phyloP scores from a whole-genome alignment of 2,888 invertebrate species.

The Pollenia amentaria region DNA sequence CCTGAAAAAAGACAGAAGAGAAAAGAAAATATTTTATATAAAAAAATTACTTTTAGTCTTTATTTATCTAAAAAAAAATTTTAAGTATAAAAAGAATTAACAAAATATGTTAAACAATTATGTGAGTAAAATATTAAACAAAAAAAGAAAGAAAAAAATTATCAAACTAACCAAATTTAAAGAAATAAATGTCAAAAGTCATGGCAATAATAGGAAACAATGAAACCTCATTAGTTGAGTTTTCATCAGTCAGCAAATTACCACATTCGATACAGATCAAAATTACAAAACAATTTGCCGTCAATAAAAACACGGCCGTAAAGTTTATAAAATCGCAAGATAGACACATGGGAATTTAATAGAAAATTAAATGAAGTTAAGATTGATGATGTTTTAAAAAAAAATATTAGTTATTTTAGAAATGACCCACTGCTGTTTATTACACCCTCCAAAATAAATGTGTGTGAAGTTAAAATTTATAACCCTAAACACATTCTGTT shows the following conservation, averaged over 20 bases:
- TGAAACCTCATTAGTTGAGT: background rate
- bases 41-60: background rate
- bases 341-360: no score
- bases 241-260: background rate
- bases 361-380: no score
- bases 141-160: background rate
- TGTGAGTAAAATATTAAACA: background rate
- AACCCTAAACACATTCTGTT: no score
- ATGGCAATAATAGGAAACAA: background rate
- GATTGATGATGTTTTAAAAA: no score
- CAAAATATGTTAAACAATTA: background rate
- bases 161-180: background rate
- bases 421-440: no score
- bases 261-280: background rate
- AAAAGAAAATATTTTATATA: background rate
- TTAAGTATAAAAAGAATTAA: background rate
- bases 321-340: no score
- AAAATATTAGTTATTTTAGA: no score
- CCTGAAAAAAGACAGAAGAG: conserved; percentile 12
- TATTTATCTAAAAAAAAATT: background rate
- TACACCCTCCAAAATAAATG: no score
- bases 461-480: no score
- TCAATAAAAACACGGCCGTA: no score
- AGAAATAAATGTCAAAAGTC: conserved; percentile 11
- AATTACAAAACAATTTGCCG: no score